Evolutionary conservation across 1,140 invertebrate genomes (phyloP), one percentile per base, ranked within the genome.

Genomic region (Pseudomyrmex flavicornis): DNA sequence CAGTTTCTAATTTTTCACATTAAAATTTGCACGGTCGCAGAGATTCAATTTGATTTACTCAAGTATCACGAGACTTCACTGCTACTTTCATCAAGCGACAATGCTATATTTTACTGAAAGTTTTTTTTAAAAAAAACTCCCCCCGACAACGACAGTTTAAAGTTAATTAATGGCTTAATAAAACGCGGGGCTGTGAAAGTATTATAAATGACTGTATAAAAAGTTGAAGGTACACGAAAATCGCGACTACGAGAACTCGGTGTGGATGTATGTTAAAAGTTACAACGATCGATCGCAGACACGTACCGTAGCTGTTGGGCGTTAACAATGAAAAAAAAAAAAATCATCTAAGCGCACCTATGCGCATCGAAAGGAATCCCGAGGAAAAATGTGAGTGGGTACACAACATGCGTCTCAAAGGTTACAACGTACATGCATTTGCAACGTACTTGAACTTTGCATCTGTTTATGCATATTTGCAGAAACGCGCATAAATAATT

Each of bases 351-450:
- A 70, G 76, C 50, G 76, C 76, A 35, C 26, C 26, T 35, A 80
- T 59, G 52, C 76, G 59, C 76, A 80, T 80, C 44, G 76, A 80
- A 70, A 80, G 76, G 76, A 80, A 80, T 80, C 22, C 44, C 20
- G 66, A 70, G 54, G 76, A 80, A 80, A 80, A 80, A 80, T 22
- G 26, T 35, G 76, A 80, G 35, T 35, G 66, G 44, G 22, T 59
- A 61, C 22, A 80, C 15, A 69, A 48, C 20, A 44, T 54, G 65
- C 63, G 66, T 80, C 56, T 80, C 66, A 80, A 80, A 80, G 76
- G 76, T 80, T 70, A 80, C 70, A 70, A 17, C 54, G 59, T 59
- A 50, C 12, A 56, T 50, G 54, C 13, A 44, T 72, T 59, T 62
- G 44, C 54, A 69, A 70, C 76, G 46, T 80, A 59, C 54, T 80